Percentiles rank a stretch among this genome's conserved stretches.
These are phyloP conservation scores for Prinia subflava DNA, from an alignment of 2,113 vertebrate genomes.

Conservation along the genomic window DNA sequence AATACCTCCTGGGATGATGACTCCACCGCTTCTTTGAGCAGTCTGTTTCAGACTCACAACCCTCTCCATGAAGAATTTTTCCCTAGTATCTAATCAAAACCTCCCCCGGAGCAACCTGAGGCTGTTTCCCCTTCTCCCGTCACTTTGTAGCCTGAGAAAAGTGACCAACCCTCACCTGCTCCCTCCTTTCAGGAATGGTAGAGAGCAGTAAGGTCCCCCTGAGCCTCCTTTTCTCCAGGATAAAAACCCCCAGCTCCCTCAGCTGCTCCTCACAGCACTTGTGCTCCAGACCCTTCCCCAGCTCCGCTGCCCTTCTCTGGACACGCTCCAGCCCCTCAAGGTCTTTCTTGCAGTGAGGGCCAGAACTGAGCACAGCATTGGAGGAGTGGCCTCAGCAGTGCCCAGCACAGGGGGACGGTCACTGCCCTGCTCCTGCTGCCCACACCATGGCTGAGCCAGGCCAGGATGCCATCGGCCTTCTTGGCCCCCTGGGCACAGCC, in stretches of 20 bases:
- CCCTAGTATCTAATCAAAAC: not conserved
- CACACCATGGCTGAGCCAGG: not conserved
- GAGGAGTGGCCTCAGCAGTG: not conserved
- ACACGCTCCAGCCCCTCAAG: not conserved
- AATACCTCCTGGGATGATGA: too few species aligned
- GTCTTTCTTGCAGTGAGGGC: not conserved
- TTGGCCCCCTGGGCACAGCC: not conserved
- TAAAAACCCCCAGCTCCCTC: not conserved
- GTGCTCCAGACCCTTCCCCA: not conserved
- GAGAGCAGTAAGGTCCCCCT: fast-evolving
- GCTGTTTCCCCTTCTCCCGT: not conserved
- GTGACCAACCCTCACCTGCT: fast-evolving
- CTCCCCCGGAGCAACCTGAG: not conserved
- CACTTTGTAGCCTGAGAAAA: fast-evolving
- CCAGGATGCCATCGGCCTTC: not conserved
- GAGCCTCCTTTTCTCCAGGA: not conserved
- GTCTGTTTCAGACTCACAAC: not conserved
- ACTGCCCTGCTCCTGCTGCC: not conserved
- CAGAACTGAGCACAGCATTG: not conserved
- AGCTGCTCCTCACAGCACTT: not conserved
- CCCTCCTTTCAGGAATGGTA: not conserved
- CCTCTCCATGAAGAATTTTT: not conserved
- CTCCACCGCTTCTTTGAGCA: fast-evolving
- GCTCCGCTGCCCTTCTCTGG: not conserved
- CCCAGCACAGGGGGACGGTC: not conserved